These are phyloP conservation scores for Rhynchophorus ferrugineus DNA, from an alignment of 1,140 invertebrate species.

Conservation along the genomic window DNA sequence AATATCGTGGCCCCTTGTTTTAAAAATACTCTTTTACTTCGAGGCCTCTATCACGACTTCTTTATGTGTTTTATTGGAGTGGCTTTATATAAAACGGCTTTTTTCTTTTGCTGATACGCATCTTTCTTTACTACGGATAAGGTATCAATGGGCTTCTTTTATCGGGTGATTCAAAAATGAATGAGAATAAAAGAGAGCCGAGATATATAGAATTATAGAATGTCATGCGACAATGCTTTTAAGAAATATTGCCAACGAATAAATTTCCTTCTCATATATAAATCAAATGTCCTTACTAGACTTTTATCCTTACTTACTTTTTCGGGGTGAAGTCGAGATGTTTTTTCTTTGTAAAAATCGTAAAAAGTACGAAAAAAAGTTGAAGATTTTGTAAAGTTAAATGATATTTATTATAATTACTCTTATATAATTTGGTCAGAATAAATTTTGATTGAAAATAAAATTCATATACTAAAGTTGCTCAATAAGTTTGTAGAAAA, in stretches of 20 bases:
- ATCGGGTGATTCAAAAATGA: slow-evolving; percentile 19
- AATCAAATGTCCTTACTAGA: too few species aligned
- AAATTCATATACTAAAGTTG: too few species aligned
- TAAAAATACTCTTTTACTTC: slow-evolving; percentile 18
- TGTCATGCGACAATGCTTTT: slow-evolving; percentile 4
- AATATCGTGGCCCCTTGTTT: slow-evolving; percentile 17
- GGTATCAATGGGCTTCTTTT: slow-evolving; percentile 18
- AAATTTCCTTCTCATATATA: too few species aligned
- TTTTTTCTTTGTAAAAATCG: too few species aligned
- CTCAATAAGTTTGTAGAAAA: too few species aligned
- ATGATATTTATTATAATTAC: too few species aligned
- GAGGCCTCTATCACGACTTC: slow-evolving; percentile 8
- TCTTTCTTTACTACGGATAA: slow-evolving; percentile 14
- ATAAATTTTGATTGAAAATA: too few species aligned
- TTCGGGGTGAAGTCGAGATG: too few species aligned
- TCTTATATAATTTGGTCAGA: too few species aligned
- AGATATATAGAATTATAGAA: slow-evolving; percentile 15
- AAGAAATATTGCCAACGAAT: slow-evolving; percentile 10
- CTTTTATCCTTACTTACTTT: too few species aligned
- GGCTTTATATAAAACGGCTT: slow-evolving; percentile 7
- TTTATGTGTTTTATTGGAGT: slow-evolving; percentile 17
- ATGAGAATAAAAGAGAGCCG: slow-evolving; percentile 13
- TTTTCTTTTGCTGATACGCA: slow-evolving; percentile 15
- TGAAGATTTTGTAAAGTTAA: too few species aligned
- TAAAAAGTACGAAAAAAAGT: too few species aligned